Evolutionary conservation across 1,140 invertebrate genomes (phyloP).

Genomic region (Atta colombica): DNA sequence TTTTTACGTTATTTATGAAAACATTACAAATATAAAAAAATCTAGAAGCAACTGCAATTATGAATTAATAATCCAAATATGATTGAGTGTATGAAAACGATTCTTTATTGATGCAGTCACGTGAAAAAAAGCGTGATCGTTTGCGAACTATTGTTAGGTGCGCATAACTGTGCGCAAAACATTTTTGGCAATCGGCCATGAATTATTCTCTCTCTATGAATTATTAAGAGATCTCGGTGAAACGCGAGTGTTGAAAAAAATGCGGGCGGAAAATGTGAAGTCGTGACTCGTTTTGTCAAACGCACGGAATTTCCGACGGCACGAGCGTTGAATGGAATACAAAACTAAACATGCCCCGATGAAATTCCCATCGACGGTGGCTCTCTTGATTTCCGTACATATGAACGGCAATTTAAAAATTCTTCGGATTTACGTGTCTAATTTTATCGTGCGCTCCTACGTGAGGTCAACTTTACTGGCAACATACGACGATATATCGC

Average conservation of each 20-base stretch:
- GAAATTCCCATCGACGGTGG: conserved; percentile 53
- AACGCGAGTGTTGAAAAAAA: background rate
- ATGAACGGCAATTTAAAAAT: conserved; percentile 57
- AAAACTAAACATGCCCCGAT: conserved; percentile 57
- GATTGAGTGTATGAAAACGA: no score
- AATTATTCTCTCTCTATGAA: background rate
- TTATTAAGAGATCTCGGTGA: conserved; percentile 46
- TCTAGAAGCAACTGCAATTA: background rate
- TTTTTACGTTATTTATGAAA: no score
- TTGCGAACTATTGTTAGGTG: background rate
- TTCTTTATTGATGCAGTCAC: background rate
- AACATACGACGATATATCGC: conserved; percentile 39
- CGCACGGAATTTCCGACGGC: conserved; percentile 45
- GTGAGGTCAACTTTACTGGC: conserved; percentile 33
- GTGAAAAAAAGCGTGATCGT: background rate
- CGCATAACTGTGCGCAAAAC: background rate
- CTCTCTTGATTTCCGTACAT: conserved; percentile 51
- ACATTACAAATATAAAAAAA: background rate
- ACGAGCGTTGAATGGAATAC: conserved; percentile 41
- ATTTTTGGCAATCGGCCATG: conserved; percentile 2
- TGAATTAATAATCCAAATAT: no score
- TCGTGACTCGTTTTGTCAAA: conserved; percentile 40
- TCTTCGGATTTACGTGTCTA: conserved; percentile 62
- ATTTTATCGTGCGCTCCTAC: conserved; percentile 15
- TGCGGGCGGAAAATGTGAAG: conserved; percentile 4